A percentile compares a stretch with the other conserved stretches of the same genome.
phyloP scores from a whole-genome alignment of 2,113 vertebrate genomes.

The Mobula hypostoma region DNA sequence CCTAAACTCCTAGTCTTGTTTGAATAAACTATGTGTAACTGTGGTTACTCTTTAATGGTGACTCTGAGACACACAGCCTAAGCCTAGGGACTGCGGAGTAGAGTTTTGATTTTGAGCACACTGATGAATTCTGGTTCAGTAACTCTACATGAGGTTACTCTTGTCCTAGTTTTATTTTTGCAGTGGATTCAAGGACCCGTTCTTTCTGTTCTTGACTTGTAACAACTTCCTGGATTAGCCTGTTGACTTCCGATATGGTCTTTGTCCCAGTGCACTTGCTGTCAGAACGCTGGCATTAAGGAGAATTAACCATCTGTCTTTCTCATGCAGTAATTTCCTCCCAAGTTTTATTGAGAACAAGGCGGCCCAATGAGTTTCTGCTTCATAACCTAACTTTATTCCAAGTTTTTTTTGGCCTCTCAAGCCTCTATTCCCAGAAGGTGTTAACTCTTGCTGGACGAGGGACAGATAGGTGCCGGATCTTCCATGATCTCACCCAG shows the following conservation, averaged over 20 bases:
- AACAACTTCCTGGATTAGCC: conserved; percentile 36
- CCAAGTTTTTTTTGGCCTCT: not conserved
- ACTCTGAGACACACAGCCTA: not conserved
- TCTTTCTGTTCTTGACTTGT: conserved; percentile 16
- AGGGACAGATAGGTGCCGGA: not conserved
- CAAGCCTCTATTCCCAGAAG: not conserved
- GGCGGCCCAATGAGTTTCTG: not conserved
- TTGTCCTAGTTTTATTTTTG: not conserved
- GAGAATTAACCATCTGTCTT: conserved; percentile 3
- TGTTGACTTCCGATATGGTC: conserved; percentile 3
- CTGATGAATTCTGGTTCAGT: not conserved
- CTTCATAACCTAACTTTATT: not conserved
- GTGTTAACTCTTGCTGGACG: not conserved
- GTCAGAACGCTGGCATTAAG: conserved; percentile 14
- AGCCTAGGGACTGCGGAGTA: not conserved
- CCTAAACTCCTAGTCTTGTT: not conserved
- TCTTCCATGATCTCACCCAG: not conserved
- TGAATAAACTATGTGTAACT: not conserved
- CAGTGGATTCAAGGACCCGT: not conserved
- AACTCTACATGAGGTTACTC: not conserved
- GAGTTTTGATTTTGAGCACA: not conserved
- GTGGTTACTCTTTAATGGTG: not conserved
- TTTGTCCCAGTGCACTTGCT: not conserved
- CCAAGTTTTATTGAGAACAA: not conserved
- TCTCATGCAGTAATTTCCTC: conserved; percentile 17